A percentile compares a stretch with the other conserved stretches of the same genome.
Conservation (phyloP, 1,140 invertebrate genomes). For the Trichomalopsis sarcophagae region DNA sequence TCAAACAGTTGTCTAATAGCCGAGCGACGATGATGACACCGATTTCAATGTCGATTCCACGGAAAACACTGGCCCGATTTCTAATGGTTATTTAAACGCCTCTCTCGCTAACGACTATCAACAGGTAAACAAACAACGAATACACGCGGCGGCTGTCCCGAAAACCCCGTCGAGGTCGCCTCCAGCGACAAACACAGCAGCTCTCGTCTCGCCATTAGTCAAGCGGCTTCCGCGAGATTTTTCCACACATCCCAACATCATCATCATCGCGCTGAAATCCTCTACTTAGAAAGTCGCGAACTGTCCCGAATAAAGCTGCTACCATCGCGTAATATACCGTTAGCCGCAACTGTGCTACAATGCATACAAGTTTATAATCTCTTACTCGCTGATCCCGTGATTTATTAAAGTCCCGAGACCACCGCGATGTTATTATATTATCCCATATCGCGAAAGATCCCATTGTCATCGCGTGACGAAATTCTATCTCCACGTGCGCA, state of each 20-base stretch:
- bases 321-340: not conserved
- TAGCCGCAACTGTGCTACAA: not conserved
- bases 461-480: constrained; percentile 20
- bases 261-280: not conserved
- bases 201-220: not conserved
- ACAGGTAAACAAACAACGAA: not conserved
- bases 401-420: constrained; percentile 2
- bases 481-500: not conserved
- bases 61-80: not conserved
- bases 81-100: not conserved
- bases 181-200: too few species aligned
- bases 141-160: too few species aligned
- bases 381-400: constrained; percentile 43
- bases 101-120: not conserved
- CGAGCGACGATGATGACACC: too few species aligned
- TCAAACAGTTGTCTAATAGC: too few species aligned
- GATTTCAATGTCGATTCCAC: not conserved
- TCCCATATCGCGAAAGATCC: constrained; percentile 11
- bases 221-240: not conserved
- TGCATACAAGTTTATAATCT: constrained; percentile 29
- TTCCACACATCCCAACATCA: not conserved
- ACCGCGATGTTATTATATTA: constrained; percentile 23
- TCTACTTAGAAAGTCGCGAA: constrained; percentile 12
- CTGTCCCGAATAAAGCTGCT: not conserved
- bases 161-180: too few species aligned